A percentile compares a stretch with the other conserved stretches of the same genome.
Conservation (phyloP, 2,888 invertebrate genomes). For the Luperina nickerlii region DNA sequence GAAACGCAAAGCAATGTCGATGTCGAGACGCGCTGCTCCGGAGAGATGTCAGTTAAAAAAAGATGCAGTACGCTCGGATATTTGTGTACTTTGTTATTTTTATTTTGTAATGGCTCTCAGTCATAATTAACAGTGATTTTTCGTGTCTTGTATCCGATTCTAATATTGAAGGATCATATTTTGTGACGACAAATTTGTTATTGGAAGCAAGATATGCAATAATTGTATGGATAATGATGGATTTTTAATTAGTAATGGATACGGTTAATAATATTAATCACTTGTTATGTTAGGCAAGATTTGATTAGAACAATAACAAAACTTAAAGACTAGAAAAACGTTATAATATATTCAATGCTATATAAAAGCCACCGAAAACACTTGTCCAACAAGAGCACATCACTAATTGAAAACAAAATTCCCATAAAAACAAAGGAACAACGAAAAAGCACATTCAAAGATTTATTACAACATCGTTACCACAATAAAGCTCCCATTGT, state of each 20-base stretch:
- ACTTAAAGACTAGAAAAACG: background rate
- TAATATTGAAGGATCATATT: conserved; percentile 20
- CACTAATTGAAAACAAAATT: conserved; percentile 18
- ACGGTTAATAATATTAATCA: no score
- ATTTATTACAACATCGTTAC: conserved; percentile 59
- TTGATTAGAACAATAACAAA: background rate
- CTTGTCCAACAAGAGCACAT: background rate
- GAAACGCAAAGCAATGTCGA: conserved; percentile 83
- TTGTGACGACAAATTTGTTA: conserved; percentile 25
- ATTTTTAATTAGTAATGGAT: background rate
- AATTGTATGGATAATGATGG: background rate
- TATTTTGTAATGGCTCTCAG: conserved; percentile 59
- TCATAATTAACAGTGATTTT: conserved; percentile 62
- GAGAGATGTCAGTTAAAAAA: conserved; percentile 79
- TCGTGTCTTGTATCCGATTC: conserved; percentile 40
- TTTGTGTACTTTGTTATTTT: conserved; percentile 51
- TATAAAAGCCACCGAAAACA: conserved; percentile 15
- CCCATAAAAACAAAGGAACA: conserved; percentile 41
- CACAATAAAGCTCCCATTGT: conserved; percentile 70
- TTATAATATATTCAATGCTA: background rate
- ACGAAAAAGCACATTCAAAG: conserved; percentile 36
- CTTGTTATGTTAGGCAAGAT: background rate
- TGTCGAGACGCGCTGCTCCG: conserved; percentile 72
- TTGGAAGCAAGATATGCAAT: background rate
- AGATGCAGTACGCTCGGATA: conserved; percentile 55